Evolutionary conservation across 2,113 vertebrate genomes (phyloP), one percentile per base, ranked within the genome.

Genomic region (Gadus macrocephalus): DNA sequence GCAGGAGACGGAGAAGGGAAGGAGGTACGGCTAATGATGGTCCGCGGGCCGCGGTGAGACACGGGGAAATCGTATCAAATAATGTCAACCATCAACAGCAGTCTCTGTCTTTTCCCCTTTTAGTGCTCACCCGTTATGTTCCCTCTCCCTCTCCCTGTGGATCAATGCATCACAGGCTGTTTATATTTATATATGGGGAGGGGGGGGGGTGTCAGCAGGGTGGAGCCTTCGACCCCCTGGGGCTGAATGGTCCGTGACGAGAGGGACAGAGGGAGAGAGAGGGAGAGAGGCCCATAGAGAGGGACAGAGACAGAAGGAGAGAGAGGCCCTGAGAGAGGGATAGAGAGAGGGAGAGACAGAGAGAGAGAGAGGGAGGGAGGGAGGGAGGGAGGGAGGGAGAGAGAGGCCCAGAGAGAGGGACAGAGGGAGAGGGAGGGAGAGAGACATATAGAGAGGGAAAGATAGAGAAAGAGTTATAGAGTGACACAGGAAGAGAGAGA

Each of bases 21-120:
- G 84, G 81, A 85, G 81, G 81, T 83, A 78, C 85, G 89, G 89
- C 89, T 91, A 91, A 91, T 90, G 89, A 89, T 87, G 88, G 87
- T 86, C 90, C 85, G 84, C 86, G 88, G 42, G 89, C 78, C 88
- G 86, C 89, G 86, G 86, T 76, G 84, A 84, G 84, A 85, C 78
- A 22, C 66, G 75, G 78, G 75, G 84, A 83, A 86, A 83, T 78
- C 66, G 68, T 71, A 82, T 87, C 87, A 86, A 81, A 35, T 35
- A 35, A 35, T 78, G 87, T 4, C 31, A 35, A 35, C 86, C 71
- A 88, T 70, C 79, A 71, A 61, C 27, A 84, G 66, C 62, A 75
- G 60, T 74, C 76, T 73, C 9, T 64, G 25, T 60, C 68, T 73
- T 70, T 74, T 76, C 72, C 62, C 42, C n/a, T 16, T 14, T 4